Evolutionary conservation across 2,888 invertebrate species (phyloP).

Genomic region (Geophilus truncorum): DNA sequence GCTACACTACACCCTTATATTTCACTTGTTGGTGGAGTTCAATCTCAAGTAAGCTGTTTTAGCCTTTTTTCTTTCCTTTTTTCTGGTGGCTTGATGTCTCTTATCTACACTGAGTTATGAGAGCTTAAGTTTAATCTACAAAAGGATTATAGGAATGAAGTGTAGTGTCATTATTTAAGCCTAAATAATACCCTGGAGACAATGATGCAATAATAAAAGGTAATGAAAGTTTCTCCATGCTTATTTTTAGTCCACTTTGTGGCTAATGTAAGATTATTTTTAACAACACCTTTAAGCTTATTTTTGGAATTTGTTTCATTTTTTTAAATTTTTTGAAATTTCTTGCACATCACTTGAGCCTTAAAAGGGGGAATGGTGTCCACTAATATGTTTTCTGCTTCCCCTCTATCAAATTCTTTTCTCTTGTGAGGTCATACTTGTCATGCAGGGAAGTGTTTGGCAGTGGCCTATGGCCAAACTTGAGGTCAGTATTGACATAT

Average conservation of each 20-base stretch:
- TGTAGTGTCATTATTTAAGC: constrained; percentile 27
- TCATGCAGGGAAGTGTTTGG: constrained; percentile 27
- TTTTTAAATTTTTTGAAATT: not conserved
- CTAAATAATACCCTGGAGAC: constrained; percentile 8
- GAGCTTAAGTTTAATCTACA: constrained; percentile 27
- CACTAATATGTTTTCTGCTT: not conserved
- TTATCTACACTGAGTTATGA: constrained; percentile 21
- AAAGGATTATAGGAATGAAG: constrained; percentile 21
- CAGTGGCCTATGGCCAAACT: constrained; percentile 25
- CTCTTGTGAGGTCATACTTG: constrained; percentile 6
- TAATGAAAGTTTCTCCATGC: not conserved
- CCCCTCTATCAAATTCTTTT: constrained; percentile 2
- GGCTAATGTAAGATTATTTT: constrained; percentile 1
- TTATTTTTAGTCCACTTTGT: not conserved
- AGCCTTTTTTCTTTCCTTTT: not conserved
- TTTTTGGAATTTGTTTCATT: not conserved
- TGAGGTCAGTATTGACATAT: constrained; percentile 25
- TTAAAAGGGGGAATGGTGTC: not conserved
- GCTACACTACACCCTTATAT: not conserved
- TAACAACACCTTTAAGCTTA: not conserved
- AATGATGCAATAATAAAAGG: constrained; percentile 21
- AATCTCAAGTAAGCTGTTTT: not conserved
- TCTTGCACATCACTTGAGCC: too few species aligned
- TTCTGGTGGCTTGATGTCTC: not conserved
- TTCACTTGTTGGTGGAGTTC: not conserved